A percentile compares a stretch with the other conserved stretches of the same genome.
Evolutionary conservation across 1,140 invertebrate genomes (phyloP).

Genomic region (Holotrichia oblita): DNA sequence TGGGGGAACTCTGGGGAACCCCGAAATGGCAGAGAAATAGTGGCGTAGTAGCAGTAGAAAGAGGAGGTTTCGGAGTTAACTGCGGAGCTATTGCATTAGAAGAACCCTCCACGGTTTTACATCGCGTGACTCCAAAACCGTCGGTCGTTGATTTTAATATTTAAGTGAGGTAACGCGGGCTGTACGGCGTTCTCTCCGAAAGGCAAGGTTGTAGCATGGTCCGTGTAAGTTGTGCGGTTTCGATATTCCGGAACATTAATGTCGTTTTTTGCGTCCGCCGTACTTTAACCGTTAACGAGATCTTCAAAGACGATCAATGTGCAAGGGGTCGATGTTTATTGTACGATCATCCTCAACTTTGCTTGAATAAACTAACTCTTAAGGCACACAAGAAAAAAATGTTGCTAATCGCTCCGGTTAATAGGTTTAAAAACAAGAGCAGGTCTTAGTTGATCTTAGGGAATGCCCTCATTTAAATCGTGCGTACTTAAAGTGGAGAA

Average conservation of each 20-base stretch:
- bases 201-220: background rate
- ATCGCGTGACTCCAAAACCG: background rate
- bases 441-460: no score
- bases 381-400: no score
- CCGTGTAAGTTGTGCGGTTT: background rate
- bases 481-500: no score
- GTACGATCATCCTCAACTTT: background rate
- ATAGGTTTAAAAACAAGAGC: background rate
- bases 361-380: no score
- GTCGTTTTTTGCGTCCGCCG: background rate
- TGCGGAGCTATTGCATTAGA: background rate
- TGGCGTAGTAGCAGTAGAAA: no score
- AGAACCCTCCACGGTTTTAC: background rate
- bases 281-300: background rate
- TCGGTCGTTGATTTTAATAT: conserved; percentile 1
- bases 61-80: background rate
- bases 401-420: no score
- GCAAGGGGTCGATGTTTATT: no score
- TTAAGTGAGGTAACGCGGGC: background rate
- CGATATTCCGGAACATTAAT: conserved; percentile 12
- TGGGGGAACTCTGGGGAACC: no score
- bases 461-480: no score
- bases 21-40: no score
- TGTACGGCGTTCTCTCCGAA: background rate
- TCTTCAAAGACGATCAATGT: background rate